Conservation (phyloP, 2,113 vertebrate species). For the Gymnorhina tibicen region DNA sequence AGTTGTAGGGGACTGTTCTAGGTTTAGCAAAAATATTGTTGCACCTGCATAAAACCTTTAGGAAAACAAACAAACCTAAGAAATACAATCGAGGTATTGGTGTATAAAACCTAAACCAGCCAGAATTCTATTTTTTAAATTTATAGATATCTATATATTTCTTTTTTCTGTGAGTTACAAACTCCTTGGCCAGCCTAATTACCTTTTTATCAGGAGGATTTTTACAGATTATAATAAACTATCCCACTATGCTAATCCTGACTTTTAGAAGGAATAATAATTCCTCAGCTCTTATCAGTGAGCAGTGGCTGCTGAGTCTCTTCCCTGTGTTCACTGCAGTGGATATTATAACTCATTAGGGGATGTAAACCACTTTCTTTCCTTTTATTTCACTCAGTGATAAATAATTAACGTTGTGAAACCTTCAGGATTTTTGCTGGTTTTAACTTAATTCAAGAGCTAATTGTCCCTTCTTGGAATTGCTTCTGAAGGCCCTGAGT, state of each 20-base stretch:
- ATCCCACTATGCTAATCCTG: not conserved
- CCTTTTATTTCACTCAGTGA: not conserved
- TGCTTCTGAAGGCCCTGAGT: not conserved
- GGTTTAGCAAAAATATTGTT: not conserved
- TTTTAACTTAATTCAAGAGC: not conserved
- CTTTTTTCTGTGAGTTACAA: not conserved
- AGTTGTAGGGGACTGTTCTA: not conserved
- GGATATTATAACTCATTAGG: not conserved
- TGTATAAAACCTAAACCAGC: not conserved
- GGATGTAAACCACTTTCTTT: not conserved
- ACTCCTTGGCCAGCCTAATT: not conserved
- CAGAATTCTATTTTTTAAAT: not conserved
- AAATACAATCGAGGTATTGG: not conserved
- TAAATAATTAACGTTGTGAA: not conserved
- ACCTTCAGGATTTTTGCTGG: not conserved
- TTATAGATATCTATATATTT: not conserved
- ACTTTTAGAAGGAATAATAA: not conserved
- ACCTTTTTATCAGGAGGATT: slow-evolving; percentile 1
- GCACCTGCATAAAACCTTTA: not conserved
- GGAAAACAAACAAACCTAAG: not conserved
- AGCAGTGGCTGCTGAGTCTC: not conserved
- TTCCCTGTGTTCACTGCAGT: not conserved
- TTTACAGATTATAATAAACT: slow-evolving; percentile 30
- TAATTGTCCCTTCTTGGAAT: not conserved
- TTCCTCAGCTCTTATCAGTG: slow-evolving; percentile 16